phyloP scores from a whole-genome alignment of 1,140 invertebrate species.

The Philaenus spumarius region DNA sequence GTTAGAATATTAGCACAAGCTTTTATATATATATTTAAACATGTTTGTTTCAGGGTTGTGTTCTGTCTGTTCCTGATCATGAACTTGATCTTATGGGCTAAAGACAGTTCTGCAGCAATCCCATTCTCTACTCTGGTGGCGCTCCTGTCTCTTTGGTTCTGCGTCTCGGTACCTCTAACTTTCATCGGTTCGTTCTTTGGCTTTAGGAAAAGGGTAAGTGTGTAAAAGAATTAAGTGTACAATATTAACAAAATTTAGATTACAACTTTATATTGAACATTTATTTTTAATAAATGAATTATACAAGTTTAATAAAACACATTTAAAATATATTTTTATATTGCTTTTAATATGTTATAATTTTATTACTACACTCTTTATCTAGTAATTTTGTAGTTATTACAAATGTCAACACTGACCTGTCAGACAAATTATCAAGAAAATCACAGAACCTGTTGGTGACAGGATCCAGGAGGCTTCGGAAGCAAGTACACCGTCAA shows the following conservation, averaged over 20 bases:
- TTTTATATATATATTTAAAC: no score
- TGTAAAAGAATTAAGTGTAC: no score
- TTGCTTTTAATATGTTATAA: no score
- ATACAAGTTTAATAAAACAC: background rate
- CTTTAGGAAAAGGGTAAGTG: slow-evolving; percentile 86
- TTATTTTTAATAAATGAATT: background rate
- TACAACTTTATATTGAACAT: background rate
- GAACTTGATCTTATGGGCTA: slow-evolving; percentile 92
- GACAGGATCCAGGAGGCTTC: no score
- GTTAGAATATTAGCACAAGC: no score
- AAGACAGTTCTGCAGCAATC: slow-evolving; percentile 91
- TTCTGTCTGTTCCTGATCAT: slow-evolving; percentile 94
- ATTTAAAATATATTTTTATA: no score
- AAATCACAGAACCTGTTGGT: no score
- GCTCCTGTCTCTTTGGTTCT: slow-evolving; percentile 94
- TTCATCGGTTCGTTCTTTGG: slow-evolving; percentile 98
- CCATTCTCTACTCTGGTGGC: slow-evolving; percentile 97
- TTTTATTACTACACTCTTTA: no score
- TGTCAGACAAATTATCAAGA: no score
- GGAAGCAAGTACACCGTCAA: no score
- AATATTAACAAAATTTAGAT: background rate
- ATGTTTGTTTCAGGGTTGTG: slow-evolving; percentile 70
- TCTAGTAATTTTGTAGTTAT: no score
- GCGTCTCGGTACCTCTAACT: slow-evolving; percentile 95
- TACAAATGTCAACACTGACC: no score